phyloP scores from a whole-genome alignment of 2,113 vertebrate genomes.

The Morone saxatilis region DNA sequence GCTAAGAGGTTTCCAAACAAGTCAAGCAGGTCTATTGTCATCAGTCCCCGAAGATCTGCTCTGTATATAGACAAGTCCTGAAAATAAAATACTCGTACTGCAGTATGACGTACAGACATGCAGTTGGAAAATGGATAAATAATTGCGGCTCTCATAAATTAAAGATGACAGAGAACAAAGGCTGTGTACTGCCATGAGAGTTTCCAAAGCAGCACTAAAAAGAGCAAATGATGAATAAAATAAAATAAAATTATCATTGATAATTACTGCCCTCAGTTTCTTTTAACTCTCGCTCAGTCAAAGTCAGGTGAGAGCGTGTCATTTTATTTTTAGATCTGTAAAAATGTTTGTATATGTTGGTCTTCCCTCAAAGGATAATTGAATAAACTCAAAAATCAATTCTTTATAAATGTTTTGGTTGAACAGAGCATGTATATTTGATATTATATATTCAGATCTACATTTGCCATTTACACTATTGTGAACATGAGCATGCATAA shows the following conservation, averaged over 20 bases:
- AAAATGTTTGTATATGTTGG: background rate
- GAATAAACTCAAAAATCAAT: background rate
- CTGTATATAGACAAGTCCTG: slow-evolving; percentile 49
- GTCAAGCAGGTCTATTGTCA: slow-evolving; percentile 38
- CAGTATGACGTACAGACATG: slow-evolving; percentile 18
- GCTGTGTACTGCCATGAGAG: slow-evolving; percentile 42
- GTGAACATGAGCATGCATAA: no score
- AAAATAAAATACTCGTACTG: slow-evolving; percentile 42
- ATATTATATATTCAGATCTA: background rate
- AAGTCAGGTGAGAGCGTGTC: background rate
- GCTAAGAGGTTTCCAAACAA: slow-evolving; percentile 7
- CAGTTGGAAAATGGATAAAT: slow-evolving; percentile 64
- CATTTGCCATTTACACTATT: background rate
- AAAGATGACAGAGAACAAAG: slow-evolving; percentile 73
- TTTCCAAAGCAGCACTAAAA: slow-evolving; percentile 38
- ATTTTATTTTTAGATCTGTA: background rate
- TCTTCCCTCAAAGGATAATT: background rate
- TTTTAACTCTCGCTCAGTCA: background rate
- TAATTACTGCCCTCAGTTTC: slow-evolving; percentile 27
- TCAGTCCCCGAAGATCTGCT: slow-evolving; percentile 45
- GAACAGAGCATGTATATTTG: background rate
- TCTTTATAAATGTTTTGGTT: background rate
- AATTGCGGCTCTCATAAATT: slow-evolving; percentile 64
- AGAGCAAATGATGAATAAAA: slow-evolving; percentile 44
- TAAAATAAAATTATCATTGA: slow-evolving; percentile 35